Percentiles rank a stretch among this genome's conserved stretches.
These are phyloP conservation scores for Puntigrus tetrazona DNA, from an alignment of 2,113 vertebrate genomes.

Conservation along the genomic window DNA sequence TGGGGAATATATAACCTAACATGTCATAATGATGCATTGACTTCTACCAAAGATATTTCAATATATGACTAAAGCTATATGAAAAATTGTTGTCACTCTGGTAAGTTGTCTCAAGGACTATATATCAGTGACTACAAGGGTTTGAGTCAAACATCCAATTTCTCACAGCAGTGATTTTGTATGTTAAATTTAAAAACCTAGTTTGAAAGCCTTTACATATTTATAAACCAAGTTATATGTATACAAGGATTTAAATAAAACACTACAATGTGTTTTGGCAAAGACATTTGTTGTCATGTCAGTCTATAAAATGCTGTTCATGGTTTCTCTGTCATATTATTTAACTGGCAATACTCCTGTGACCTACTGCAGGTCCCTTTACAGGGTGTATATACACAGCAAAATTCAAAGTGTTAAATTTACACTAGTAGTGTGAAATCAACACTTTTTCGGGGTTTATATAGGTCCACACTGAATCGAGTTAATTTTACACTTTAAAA, in stretches of 20 bases:
- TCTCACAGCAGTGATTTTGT: background rate
- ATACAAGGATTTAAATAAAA: too few species aligned
- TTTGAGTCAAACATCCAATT: conserved; percentile 1
- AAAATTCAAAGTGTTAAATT: too few species aligned
- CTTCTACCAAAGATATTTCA: background rate
- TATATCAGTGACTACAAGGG: background rate
- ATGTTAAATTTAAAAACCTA: background rate
- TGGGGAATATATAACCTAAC: background rate
- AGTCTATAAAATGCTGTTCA: background rate
- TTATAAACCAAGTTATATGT: too few species aligned
- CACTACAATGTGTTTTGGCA: too few species aligned
- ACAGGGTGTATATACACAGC: too few species aligned
- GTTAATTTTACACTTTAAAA: too few species aligned
- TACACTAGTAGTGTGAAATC: too few species aligned
- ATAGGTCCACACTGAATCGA: too few species aligned
- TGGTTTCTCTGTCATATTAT: background rate
- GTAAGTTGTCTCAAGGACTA: background rate
- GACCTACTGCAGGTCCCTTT: background rate
- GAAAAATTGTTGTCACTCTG: background rate
- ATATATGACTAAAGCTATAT: conserved; percentile 3
- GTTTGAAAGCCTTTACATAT: too few species aligned
- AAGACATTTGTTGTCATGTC: background rate
- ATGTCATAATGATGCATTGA: conserved; percentile 28
- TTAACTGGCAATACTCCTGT: background rate
- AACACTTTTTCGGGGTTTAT: too few species aligned